Base-by-base conservation (phyloP, 1,140 invertebrate genomes). In the Tetramorium parvispinum region DNA sequence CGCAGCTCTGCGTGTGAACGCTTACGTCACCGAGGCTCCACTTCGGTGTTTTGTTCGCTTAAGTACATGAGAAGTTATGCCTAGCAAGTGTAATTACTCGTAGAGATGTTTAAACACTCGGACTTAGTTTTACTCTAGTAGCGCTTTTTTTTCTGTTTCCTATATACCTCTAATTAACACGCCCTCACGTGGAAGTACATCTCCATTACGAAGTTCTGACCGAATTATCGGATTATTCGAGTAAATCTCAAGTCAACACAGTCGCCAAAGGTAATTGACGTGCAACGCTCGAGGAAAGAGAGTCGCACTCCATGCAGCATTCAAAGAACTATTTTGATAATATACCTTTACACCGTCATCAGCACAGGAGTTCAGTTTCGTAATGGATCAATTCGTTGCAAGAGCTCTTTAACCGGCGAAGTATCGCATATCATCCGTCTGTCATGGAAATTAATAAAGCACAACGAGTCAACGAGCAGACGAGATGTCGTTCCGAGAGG, bases 121-220 rank as follows among this genome's bases (percentile, higher is more conserved):
- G 88, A 89, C 90, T 92, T 93, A 93, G 57, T 66, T 87, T 90
- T 87, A 91, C 65, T 90, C 88, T 91, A 88, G 73, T 92, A 92
- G 89, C 91, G 89, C 92, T 82, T 89, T 88, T 87, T 81, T 92
- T 40, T 46, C 51, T 81, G 85, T 76, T 92, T 40, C 55, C 51
- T 81, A 89, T 76, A 92, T 91, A 88, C 82, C 37, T 91, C 88
- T 89, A 76, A 75, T 90, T 91, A 93, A 93, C 93, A 93, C 92
- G 91, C 91, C 92, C 92, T 90, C 66, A 43, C 89, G 85, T 94
- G 92, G 91, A 93, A 94, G 92, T 93, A 92, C 75, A 90, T 91
- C 82, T 85, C 59, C 53, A 77, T 86, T 53, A 55, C 53, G 57
- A 76, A 82, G 51, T 49, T 66, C 57, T 27, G 40, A 49, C 27